phyloP scores from a whole-genome alignment of 2,113 vertebrate species.

The Psephotus haematonotus region DNA sequence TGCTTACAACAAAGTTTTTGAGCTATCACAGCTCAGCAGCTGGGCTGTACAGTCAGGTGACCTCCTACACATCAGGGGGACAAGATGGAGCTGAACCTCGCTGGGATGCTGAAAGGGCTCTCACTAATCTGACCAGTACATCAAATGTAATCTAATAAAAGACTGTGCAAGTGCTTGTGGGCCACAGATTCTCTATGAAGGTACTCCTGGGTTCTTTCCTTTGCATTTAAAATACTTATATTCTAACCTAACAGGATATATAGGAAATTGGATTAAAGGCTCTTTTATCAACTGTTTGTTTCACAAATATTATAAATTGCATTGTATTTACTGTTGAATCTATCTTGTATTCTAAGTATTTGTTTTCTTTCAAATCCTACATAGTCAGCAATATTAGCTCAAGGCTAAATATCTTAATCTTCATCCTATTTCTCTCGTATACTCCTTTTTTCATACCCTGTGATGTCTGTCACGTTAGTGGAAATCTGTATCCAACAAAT shows the following conservation, averaged over 20 bases:
- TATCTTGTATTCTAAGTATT: background rate
- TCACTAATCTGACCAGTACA: background rate
- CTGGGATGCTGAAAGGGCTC: background rate
- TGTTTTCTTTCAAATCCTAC: background rate
- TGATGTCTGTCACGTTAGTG: background rate
- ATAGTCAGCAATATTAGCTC: background rate
- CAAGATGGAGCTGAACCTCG: background rate
- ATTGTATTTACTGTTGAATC: background rate
- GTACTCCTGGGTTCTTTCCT: background rate
- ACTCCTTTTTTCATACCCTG: background rate
- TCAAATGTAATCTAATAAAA: background rate
- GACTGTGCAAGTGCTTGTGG: background rate
- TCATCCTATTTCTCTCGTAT: background rate
- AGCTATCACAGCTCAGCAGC: background rate
- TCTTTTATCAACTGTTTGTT: background rate
- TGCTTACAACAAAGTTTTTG: background rate
- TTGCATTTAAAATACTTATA: background rate
- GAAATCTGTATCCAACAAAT: background rate
- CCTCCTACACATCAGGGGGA: background rate
- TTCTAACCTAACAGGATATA: background rate
- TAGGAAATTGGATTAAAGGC: background rate
- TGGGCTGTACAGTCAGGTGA: background rate
- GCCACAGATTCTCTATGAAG: background rate
- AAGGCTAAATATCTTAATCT: background rate
- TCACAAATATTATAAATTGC: background rate